phyloP scores from a whole-genome alignment of 2,888 invertebrate species.

The Cryptocephalus moraei region DNA sequence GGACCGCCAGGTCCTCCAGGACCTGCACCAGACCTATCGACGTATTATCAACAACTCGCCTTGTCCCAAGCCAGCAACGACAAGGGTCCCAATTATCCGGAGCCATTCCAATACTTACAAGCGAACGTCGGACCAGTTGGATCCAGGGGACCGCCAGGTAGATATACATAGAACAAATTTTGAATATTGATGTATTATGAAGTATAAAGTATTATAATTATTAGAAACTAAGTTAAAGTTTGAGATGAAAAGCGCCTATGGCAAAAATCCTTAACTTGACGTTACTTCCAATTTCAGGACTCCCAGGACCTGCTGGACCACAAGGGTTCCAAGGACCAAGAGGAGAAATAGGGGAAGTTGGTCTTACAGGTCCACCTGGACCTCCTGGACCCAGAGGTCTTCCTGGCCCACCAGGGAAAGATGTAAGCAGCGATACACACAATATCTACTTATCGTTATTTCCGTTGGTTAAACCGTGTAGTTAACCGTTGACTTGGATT shows the following conservation, averaged over 20 bases:
- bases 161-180: no score
- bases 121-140: slow-evolving; percentile 73
- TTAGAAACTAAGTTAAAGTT: no score
- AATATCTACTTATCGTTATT: not conserved
- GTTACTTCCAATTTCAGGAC: slow-evolving; percentile 41
- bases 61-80: slow-evolving; percentile 59
- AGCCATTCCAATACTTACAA: slow-evolving; percentile 66
- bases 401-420: slow-evolving; percentile 64
- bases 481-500: no score
- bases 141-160: slow-evolving; percentile 58
- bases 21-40: slow-evolving; percentile 59
- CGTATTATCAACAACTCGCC: slow-evolving; percentile 66
- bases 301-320: slow-evolving; percentile 50
- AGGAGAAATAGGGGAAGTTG: slow-evolving; percentile 71
- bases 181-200: no score
- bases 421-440: slow-evolving; percentile 43
- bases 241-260: no score
- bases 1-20: slow-evolving; percentile 56
- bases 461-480: no score
- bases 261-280: no score
- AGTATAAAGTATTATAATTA: no score
- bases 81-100: slow-evolving; percentile 52
- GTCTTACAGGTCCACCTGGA: slow-evolving; percentile 52
- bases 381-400: slow-evolving; percentile 52
- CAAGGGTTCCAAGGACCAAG: slow-evolving; percentile 77